phyloP scores from a whole-genome alignment of 2,113 vertebrate genomes.

The Coturnix japonica region DNA sequence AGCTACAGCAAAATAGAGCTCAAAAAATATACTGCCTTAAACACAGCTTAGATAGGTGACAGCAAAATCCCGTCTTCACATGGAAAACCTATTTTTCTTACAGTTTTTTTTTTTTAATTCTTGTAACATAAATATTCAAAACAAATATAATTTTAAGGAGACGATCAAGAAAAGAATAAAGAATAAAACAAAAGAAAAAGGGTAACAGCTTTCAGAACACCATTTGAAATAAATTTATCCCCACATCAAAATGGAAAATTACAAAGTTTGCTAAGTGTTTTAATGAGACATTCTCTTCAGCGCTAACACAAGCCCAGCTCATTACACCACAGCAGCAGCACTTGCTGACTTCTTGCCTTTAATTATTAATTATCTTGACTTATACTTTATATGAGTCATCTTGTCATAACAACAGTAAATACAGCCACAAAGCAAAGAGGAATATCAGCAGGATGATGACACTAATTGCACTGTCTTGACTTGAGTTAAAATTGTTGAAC shows the following conservation, averaged over 20 bases:
- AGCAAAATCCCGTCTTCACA: background rate
- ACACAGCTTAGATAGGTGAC: background rate
- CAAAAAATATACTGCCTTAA: background rate
- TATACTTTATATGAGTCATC: conserved; percentile 75
- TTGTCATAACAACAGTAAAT: conserved; percentile 84
- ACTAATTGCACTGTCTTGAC: conserved; percentile 79
- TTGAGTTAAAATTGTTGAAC: conserved; percentile 81
- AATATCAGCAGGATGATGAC: conserved; percentile 76
- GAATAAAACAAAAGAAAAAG: background rate
- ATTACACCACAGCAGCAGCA: conserved; percentile 68
- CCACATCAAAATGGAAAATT: background rate
- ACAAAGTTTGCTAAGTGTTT: background rate
- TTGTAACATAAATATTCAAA: background rate
- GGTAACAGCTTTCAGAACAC: background rate
- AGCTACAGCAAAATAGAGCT: background rate
- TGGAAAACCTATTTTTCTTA: background rate
- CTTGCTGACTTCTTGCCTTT: conserved; percentile 65
- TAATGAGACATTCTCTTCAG: background rate
- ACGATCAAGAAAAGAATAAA: background rate
- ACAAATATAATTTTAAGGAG: background rate
- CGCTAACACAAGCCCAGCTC: conserved; percentile 46
- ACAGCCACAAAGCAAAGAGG: conserved; percentile 77
- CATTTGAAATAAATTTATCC: conserved; percentile 23
- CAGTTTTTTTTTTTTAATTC: background rate
- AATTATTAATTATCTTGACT: conserved; percentile 85